Percentiles rank a stretch among this genome's conserved stretches.
Evolutionary conservation across 2,888 invertebrate genomes (phyloP).

Genomic region (Drosophila niveifrons): DNA sequence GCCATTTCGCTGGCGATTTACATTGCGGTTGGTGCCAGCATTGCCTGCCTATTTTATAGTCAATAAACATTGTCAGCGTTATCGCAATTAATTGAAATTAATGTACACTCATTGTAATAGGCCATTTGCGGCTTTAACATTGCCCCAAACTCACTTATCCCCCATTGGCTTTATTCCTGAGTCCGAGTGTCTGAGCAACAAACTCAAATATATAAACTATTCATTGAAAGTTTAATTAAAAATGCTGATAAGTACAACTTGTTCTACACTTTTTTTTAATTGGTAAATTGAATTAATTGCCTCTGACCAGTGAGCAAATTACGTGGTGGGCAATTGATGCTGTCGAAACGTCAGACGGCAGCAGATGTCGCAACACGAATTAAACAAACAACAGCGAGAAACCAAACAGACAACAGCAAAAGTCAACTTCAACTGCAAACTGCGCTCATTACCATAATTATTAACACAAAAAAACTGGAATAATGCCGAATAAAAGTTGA

Average conservation of each 20-base stretch:
- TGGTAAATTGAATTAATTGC: constrained; percentile 44
- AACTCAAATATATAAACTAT: constrained; percentile 26
- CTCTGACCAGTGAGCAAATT: constrained; percentile 37
- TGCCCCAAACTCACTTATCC: not conserved
- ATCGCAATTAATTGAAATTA: constrained; percentile 78
- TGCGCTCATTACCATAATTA: constrained; percentile 34
- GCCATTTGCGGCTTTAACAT: constrained; percentile 50
- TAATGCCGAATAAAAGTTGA: constrained; percentile 3
- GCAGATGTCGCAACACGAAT: constrained; percentile 9
- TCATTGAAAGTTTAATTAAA: constrained; percentile 26
- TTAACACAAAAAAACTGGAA: constrained; percentile 8
- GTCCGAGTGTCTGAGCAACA: constrained; percentile 6
- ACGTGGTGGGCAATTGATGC: constrained; percentile 12
- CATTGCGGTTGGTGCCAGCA: constrained; percentile 50
- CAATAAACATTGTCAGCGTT: constrained; percentile 72
- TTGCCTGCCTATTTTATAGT: constrained; percentile 64
- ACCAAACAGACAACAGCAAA: constrained; percentile 9
- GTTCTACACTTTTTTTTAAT: constrained; percentile 21
- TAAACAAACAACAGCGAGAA: constrained; percentile 14
- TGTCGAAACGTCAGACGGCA: constrained; percentile 27
- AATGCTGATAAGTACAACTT: constrained; percentile 24
- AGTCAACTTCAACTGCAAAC: constrained; percentile 15
- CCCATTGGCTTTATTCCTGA: constrained; percentile 1
- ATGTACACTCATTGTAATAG: constrained; percentile 60
- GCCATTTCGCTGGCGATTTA: constrained; percentile 57